Base-by-base conservation (phyloP, 2,888 invertebrate species). In the Vandiemenella viatica region DNA sequence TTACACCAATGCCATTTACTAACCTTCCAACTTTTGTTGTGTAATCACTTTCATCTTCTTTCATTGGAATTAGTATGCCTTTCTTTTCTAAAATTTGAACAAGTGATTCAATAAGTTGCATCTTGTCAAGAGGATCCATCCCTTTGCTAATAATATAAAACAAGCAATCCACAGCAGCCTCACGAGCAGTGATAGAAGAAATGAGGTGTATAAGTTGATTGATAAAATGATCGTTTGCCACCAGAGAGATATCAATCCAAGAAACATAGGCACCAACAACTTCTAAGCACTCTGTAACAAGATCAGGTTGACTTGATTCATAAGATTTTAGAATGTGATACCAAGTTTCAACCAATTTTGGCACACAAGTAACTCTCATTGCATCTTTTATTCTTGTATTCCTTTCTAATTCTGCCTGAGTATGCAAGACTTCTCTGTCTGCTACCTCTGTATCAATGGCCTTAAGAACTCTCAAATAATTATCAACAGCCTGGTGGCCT, bases 231-330 rank as follows among this genome's bases (percentile, higher is more conserved):
- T 73, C 70, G 57, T 75, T 75, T 40, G 73, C 74, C 18, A 76
- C 69, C 23, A 75, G 63, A 42, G 64, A 65, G 46, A 75, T 70
- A 58, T 76, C 75, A 48, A 76, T 74, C 76, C 76, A 76, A 2
- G 72, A 68, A 13, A 74, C 65, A 58, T 68, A 76, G 18, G 67
- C 65, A 2, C 73, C 73, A 45, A 75, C 67, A 8, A 70, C 69
- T 26, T 72, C 67, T 47, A 74, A 61, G 53, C 71, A 71, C 45
- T 65, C 61, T 50, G 66, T 58, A 5, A 60, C 58, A 44, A 69
- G 53, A 46, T 67, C 64, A 13, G 69, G 44, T 6, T 48, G 43
- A 21, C 32, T 20, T 17, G 53, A 58, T 51, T 66, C 64, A 58
- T 68, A 69, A 17, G 63, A 62, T n/a, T 64, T 67, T 70, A 71